phyloP scores from a whole-genome alignment of 2,888 invertebrate species.

The Lepidonotus clava region DNA sequence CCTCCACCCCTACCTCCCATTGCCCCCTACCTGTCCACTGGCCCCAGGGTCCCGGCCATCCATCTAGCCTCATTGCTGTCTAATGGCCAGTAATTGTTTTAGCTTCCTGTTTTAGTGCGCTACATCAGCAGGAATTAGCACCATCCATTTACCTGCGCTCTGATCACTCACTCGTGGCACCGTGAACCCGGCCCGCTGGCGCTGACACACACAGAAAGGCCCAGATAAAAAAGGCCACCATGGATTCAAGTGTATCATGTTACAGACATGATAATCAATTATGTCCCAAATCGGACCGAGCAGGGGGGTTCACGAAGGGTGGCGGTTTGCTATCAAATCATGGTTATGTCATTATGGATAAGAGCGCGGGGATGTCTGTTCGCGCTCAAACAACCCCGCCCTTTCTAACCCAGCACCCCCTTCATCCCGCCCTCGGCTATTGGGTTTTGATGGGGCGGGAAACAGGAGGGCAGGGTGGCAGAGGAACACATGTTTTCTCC shows the following conservation, averaged over 20 bases:
- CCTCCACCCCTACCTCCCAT: too few species aligned
- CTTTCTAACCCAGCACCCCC: background rate
- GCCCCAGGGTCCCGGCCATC: conserved; percentile 25
- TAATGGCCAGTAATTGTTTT: conserved; percentile 49
- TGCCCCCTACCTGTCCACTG: too few species aligned
- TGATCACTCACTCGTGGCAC: conserved; percentile 45
- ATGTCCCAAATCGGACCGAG: background rate
- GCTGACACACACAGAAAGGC: background rate
- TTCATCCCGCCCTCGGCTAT: background rate
- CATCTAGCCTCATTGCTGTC: conserved; percentile 48
- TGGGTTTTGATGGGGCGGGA: conserved; percentile 17
- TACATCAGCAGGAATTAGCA: conserved; percentile 42
- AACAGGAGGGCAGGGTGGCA: background rate
- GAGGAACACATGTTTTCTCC: conserved; percentile 42
- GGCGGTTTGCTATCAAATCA: conserved; percentile 34
- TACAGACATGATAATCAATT: conserved; percentile 49
- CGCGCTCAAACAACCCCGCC: background rate
- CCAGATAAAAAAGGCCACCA: background rate
- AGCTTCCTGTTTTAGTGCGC: conserved; percentile 39
- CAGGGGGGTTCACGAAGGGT: background rate
- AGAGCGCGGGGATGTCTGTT: background rate
- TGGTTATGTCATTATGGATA: conserved; percentile 45
- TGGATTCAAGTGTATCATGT: conserved; percentile 26
- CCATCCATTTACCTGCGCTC: conserved; percentile 45
- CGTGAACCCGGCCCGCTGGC: background rate